These are phyloP conservation scores for Nineta flava DNA, from an alignment of 2,888 invertebrate genomes.

Conservation along the genomic window DNA sequence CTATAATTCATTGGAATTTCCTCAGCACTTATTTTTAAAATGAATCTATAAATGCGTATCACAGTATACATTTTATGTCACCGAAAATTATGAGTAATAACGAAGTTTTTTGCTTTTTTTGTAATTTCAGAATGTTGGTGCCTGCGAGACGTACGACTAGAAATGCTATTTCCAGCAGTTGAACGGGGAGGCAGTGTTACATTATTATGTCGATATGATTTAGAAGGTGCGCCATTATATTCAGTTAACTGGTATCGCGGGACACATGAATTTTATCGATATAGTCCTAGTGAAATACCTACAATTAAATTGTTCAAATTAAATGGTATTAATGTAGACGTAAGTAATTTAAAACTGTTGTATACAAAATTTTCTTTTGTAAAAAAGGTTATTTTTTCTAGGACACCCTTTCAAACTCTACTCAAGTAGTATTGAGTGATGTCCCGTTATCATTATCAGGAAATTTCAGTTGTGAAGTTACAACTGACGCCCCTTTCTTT, in stretches of 20 bases:
- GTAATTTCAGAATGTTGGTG: background rate
- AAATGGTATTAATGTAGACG: conserved; percentile 64
- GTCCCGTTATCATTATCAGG: conserved; percentile 56
- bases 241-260: conserved; percentile 82
- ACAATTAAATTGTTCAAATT: conserved; percentile 56
- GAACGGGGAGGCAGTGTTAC: conserved; percentile 50
- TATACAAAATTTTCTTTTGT: too few relatives aligned
- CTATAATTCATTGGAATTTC: too few relatives aligned
- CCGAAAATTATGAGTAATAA: too few relatives aligned
- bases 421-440: conserved; percentile 52
- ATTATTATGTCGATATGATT: conserved; percentile 57
- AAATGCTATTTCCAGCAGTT: conserved; percentile 53
- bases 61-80: too few relatives aligned
- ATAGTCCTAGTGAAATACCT: conserved; percentile 58
- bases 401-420: conserved; percentile 55
- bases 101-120: too few relatives aligned
- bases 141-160: conserved; percentile 52
- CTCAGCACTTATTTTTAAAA: too few relatives aligned
- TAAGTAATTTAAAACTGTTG: conserved; percentile 34
- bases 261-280: conserved; percentile 68
- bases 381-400: conserved; percentile 22
- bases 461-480: conserved; percentile 67
- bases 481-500: conserved; percentile 54
- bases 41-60: too few relatives aligned
- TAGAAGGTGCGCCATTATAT: conserved; percentile 61